Evolutionary conservation across 2,113 vertebrate genomes (phyloP).

Genomic region (Silurus asotus): DNA sequence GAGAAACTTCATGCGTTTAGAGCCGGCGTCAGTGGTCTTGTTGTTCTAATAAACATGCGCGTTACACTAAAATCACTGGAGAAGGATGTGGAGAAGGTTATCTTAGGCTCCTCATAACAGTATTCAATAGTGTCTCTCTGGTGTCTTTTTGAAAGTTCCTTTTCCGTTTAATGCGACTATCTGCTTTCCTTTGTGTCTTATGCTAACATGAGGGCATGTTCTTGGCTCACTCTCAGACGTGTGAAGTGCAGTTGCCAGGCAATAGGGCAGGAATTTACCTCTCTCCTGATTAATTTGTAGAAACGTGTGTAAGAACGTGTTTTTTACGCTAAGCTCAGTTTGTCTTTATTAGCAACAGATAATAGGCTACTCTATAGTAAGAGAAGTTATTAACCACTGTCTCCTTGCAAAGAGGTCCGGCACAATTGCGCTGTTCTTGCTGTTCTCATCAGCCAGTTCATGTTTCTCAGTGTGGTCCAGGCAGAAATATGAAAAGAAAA

Average conservation of each 20-base stretch:
- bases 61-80: neutral
- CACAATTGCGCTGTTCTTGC: neutral
- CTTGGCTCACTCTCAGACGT: constrained; percentile 14
- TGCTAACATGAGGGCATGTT: constrained; percentile 4
- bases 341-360: constrained; percentile 19
- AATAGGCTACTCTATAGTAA: neutral
- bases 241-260: constrained; percentile 42
- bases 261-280: constrained; percentile 5
- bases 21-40: neutral
- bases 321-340: neutral
- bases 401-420: neutral
- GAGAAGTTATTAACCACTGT: neutral
- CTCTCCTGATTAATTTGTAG: neutral
- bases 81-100: neutral
- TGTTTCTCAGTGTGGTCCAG: neutral
- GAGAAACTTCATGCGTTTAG: neutral
- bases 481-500: neutral
- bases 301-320: constrained; percentile 10
- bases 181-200: neutral
- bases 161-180: constrained; percentile 20
- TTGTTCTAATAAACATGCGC: neutral
- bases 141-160: constrained; percentile 13
- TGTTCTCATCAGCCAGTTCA: constrained; percentile 3
- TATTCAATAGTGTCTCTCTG: neutral
- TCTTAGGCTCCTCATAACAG: neutral